phyloP scores from a whole-genome alignment of 2,888 invertebrate genomes.

The Meteorus colon region DNA sequence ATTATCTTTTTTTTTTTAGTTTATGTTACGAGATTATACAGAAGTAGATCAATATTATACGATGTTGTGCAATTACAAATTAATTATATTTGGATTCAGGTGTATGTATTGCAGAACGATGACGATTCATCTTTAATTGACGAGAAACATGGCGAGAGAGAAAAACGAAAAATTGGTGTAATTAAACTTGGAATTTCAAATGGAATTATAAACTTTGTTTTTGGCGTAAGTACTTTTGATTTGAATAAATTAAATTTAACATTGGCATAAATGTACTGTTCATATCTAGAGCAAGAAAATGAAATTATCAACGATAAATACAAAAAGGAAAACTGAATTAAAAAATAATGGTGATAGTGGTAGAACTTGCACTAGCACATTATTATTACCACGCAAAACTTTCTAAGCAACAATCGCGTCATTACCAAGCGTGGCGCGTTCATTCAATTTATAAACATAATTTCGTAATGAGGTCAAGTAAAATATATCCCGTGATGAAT shows the following conservation, averaged over 20 bases:
- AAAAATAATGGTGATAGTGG: neutral
- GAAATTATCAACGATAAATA: neutral
- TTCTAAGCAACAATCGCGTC: slow-evolving; percentile 34
- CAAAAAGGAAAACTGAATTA: neutral
- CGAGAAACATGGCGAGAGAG: slow-evolving; percentile 75
- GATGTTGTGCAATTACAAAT: neutral
- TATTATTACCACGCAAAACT: slow-evolving; percentile 25
- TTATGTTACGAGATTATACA: neutral
- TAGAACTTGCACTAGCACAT: slow-evolving; percentile 15
- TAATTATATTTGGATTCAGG: slow-evolving; percentile 54
- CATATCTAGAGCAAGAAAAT: neutral
- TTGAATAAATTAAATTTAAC: neutral
- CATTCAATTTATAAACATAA: slow-evolving; percentile 16
- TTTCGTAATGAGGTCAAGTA: slow-evolving; percentile 30
- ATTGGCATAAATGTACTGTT: too few relatives aligned
- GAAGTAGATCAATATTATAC: slow-evolving; percentile 1
- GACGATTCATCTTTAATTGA: slow-evolving; percentile 76
- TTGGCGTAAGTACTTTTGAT: slow-evolving; percentile 80
- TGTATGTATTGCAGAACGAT: slow-evolving; percentile 65
- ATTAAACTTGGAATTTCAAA: slow-evolving; percentile 84
- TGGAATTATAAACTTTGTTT: slow-evolving; percentile 87
- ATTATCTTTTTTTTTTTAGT: neutral
- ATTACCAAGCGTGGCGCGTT: slow-evolving; percentile 29
- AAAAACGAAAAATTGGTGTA: slow-evolving; percentile 85
- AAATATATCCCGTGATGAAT: slow-evolving; percentile 19